Evolutionary conservation across 2,888 invertebrate species (phyloP), one percentile per base, ranked within the genome.

Genomic region (Lasioglossum leucozonium): DNA sequence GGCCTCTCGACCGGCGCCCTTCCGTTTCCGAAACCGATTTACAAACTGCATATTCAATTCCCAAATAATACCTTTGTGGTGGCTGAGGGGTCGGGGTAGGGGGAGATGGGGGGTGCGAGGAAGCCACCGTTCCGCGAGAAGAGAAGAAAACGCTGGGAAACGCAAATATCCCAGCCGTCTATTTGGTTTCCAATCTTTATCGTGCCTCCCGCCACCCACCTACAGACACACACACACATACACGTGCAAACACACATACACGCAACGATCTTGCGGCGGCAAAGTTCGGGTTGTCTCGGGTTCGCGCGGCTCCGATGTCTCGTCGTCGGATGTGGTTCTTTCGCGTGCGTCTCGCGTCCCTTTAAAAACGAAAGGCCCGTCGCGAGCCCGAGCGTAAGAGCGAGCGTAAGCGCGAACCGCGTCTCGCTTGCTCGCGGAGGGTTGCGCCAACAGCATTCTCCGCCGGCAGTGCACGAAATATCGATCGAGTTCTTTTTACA

Each of bases 401-500:
- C 30, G 16, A 62, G 62, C 62, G n/a, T n/a, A 22, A 51, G 22
- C 51, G 18, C 51, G 51, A 51, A 18, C 51, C 58, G 30, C 34
- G 34, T 34, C 62, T 30, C 22, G 51, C 55, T 55, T n/a, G 0
- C n/a, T 55, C 72, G 71, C 77, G 30, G 78, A 82, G 84, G 85
- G 85, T 73, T 78, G 78, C 65, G 65, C 51, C 77, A 69, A 62
- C 79, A 75, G 84, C 81, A 88, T 82, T 84, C 83, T 71, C 79
- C 76, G 87, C 82, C 86, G 76, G 84, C 86, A 74, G 81, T 83
- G 89, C 82, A 80, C 85, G 88, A 90, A 89, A 91, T 91, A 92
- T 92, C 90, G 92, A 93, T 92, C 91, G 90, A 77, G 88, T 86
- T 89, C 88, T 89, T 91, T 84, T 90, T 81, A 90, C 81, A 90